These are phyloP conservation scores for Brachyopa scutellaris DNA, from an alignment of 2,888 invertebrate species.

Conservation along the genomic window DNA sequence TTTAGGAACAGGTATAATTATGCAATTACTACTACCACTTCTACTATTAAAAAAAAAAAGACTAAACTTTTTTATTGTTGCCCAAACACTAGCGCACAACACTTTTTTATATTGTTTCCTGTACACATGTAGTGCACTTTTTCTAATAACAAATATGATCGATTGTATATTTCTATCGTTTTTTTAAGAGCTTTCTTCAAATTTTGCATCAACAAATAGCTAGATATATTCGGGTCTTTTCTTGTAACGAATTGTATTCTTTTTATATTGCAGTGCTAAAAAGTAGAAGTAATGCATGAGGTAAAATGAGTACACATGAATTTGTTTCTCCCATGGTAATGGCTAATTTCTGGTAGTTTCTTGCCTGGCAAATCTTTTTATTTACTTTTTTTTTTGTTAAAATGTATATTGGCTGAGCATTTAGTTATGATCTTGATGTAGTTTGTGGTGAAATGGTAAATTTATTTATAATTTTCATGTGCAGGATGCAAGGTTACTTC, in stretches of 20 bases:
- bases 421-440: conserved; percentile 38
- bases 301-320: conserved; percentile 12
- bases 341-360: conserved; percentile 43
- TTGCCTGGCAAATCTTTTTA: conserved; percentile 36
- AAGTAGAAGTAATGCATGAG: conserved; percentile 57
- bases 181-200: conserved; percentile 38
- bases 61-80: conserved; percentile 6
- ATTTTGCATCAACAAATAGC: conserved; percentile 36
- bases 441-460: conserved; percentile 56
- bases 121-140: conserved; percentile 60
- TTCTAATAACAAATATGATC: conserved; percentile 42
- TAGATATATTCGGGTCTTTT: neutral
- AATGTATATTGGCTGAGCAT: conserved; percentile 8
- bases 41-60: conserved; percentile 66
- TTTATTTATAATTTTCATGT: too few species aligned
- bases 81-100: conserved; percentile 42
- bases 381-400: conserved; percentile 19
- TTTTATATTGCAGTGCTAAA: neutral
- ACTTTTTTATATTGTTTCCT: conserved; percentile 30
- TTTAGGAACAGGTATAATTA: conserved; percentile 79
- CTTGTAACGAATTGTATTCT: neutral
- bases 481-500: too few species aligned
- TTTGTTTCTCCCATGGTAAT: conserved; percentile 48
- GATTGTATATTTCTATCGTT: conserved; percentile 7
- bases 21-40: conserved; percentile 68